Percentiles rank a stretch among this genome's conserved stretches.
phyloP scores from a whole-genome alignment of 2,113 vertebrate genomes.

The Taurulus bubalis region DNA sequence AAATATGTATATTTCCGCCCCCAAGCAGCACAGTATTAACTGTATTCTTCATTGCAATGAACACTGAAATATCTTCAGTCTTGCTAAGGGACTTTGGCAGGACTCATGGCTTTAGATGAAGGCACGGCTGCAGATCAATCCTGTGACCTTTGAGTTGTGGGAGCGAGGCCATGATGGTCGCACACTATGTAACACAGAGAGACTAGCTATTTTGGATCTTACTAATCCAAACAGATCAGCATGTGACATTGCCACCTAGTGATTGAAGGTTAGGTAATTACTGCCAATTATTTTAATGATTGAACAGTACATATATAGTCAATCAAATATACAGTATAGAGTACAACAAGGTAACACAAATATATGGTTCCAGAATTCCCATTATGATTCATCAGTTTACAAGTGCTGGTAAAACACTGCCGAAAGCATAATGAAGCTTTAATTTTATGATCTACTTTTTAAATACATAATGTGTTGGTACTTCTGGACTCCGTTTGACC shows the following conservation, averaged over 20 bases:
- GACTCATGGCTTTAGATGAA: too few relatives aligned
- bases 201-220: conserved; percentile 50
- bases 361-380: neutral
- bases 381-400: neutral
- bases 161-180: conserved; percentile 5
- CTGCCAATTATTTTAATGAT: conserved; percentile 24
- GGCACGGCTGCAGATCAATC: conserved; percentile 8
- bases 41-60: too few relatives aligned
- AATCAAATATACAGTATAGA: neutral
- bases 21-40: too few relatives aligned
- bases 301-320: conserved; percentile 5
- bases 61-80: too few relatives aligned
- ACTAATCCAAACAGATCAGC: conserved; percentile 57
- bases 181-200: conserved; percentile 14
- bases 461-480: neutral
- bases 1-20: too few relatives aligned
- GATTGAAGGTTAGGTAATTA: conserved; percentile 28
- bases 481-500: conserved; percentile 2
- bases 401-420: neutral
- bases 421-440: neutral
- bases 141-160: conserved; percentile 35
- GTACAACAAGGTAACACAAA: neutral
- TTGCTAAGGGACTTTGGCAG: too few relatives aligned
- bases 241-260: conserved; percentile 35
- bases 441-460: neutral